Evolutionary conservation across 1,140 invertebrate species (phyloP).

Genomic region (Holcopasites calliopsidis): DNA sequence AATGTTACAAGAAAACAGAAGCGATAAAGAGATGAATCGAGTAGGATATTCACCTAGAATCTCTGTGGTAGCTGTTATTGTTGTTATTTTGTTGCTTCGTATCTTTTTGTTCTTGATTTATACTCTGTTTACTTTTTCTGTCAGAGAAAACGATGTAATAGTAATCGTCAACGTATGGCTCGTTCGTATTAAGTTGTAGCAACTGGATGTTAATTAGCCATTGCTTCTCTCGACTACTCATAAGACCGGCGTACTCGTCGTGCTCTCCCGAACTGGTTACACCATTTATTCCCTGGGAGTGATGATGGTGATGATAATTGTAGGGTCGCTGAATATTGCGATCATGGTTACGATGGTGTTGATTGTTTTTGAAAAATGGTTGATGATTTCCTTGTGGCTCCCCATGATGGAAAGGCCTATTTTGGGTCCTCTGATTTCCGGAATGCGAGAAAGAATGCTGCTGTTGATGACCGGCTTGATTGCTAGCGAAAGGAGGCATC

Average conservation of each 20-base stretch:
- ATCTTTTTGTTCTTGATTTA: constrained; percentile 79
- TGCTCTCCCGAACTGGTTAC: constrained; percentile 73
- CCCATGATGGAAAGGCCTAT: constrained; percentile 67
- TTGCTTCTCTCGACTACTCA: constrained; percentile 94
- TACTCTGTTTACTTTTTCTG: constrained; percentile 73
- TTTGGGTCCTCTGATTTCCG: constrained; percentile 77
- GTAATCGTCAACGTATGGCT: constrained; percentile 92
- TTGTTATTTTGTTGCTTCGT: constrained; percentile 71
- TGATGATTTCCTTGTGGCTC: constrained; percentile 71
- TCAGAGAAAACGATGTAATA: constrained; percentile 86
- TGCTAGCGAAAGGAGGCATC: constrained; percentile 67
- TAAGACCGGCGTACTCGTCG: constrained; percentile 93
- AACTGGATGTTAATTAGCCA: constrained; percentile 96
- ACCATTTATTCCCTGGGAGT: constrained; percentile 69
- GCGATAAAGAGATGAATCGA: not conserved
- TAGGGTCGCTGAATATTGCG: constrained; percentile 70
- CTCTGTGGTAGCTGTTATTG: constrained; percentile 74
- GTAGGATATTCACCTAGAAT: constrained; percentile 67
- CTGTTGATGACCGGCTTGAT: constrained; percentile 69
- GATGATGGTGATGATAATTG: constrained; percentile 67
- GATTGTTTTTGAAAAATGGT: constrained; percentile 77
- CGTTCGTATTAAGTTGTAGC: constrained; percentile 91
- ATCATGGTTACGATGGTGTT: constrained; percentile 71
- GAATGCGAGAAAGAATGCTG: constrained; percentile 65
- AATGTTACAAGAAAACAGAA: not conserved